Percentiles rank a stretch among this genome's conserved stretches.
These are phyloP conservation scores for Drosophila parabipectinata DNA, from an alignment of 1,140 invertebrate genomes.

Conservation along the genomic window DNA sequence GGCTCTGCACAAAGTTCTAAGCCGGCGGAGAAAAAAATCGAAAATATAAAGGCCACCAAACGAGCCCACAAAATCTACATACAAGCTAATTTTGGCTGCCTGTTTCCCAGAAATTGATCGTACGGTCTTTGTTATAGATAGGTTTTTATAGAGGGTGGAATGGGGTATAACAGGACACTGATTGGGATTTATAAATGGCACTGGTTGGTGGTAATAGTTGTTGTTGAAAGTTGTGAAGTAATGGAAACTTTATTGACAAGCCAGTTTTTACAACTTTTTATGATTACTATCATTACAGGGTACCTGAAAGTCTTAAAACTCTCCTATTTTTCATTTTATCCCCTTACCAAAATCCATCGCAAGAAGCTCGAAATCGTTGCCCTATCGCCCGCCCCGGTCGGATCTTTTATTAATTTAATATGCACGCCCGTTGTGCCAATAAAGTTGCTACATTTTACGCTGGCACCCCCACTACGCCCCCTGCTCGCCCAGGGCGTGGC, in stretches of 20 bases:
- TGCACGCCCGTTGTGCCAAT: slow-evolving; percentile 75
- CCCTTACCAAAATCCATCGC: slow-evolving; percentile 6
- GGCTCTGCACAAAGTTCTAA: slow-evolving; percentile 30
- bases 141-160: neutral
- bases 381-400: slow-evolving; percentile 18
- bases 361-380: slow-evolving; percentile 28
- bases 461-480: slow-evolving; percentile 10
- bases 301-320: neutral
- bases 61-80: slow-evolving; percentile 50
- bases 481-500: slow-evolving; percentile 41
- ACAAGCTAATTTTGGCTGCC: slow-evolving; percentile 51
- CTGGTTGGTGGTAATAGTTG: neutral
- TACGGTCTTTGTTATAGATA: slow-evolving; percentile 26
- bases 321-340: neutral
- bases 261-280: neutral
- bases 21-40: neutral
- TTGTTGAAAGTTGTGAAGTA: neutral
- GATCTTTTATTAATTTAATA: slow-evolving; percentile 76
- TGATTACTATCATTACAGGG: slow-evolving; percentile 8
- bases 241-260: no score
- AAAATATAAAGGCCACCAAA: slow-evolving; percentile 39
- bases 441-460: slow-evolving; percentile 82
- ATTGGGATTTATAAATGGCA: neutral
- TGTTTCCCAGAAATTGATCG: slow-evolving; percentile 37
- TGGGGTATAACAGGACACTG: slow-evolving; percentile 6